Base-by-base conservation (phyloP, 92 coral and sea anemone genomes). In the Epizoanthus illoricatus region DNA sequence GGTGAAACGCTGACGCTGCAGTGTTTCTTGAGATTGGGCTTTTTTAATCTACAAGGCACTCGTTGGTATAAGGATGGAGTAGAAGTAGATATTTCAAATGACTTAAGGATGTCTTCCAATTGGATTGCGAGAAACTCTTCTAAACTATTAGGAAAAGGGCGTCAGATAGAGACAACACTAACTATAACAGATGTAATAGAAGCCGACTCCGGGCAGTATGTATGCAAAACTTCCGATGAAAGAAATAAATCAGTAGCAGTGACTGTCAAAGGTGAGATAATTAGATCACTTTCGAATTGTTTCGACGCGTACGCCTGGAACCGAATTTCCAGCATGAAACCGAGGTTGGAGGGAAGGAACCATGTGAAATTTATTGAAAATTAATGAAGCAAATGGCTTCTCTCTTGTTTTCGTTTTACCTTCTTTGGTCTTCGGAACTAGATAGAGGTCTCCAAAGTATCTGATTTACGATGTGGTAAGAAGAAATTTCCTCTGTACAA, bases 11-110 rank as follows among this genome's bases (percentile, higher is more conserved):
- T 78, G 71, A 21, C 6, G 15, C 58, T 78, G 0, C 71, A 78
- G 4, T 78, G 82, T 47, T 78, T 63, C 66, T 52, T 78, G 36
- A 78, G 70, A 6, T 39, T 42, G 28, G 72, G 71, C n/a, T 20
- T 63, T 43, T 7, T 45, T 7, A 64, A 63, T 45, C 72, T 28
- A 4, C 82, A 59, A 11, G 28, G 65, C n/a, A 59, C 61, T 15
- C 59, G 23, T 47, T 78, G 82, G 82, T 78, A 78, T 72, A 78
- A 78, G 61, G 5, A 78, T 42, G 82, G 82, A 63, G 18, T 12
- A 3, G 28, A 42, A 20, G 7, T 78, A 0, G 71, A 42, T 23
- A 5, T 63, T 2, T 42, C 52, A 62, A 78, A 63, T 11, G 45
- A 65, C 2, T 40, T 60, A 62, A 78, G 60, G 40, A 62, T 78